Evolutionary conservation across 2,113 vertebrate genomes (phyloP).

Genomic region (Lycocorax pyrrhopterus): DNA sequence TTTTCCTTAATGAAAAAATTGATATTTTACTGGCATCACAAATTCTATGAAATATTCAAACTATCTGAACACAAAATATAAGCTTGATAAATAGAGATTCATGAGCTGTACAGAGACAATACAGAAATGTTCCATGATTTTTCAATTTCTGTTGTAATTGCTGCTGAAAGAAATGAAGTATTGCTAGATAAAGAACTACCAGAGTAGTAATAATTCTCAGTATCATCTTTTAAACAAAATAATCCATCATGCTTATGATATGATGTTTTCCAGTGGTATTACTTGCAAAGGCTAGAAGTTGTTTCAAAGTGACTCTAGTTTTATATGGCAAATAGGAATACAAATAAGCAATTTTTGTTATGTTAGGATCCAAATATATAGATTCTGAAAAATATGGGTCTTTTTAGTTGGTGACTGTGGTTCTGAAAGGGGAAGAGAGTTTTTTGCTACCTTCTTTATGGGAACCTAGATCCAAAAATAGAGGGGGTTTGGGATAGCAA

Average conservation of each 20-base stretch:
- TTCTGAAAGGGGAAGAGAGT: background rate
- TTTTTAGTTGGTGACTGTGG: background rate
- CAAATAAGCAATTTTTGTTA: background rate
- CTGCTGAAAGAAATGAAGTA: background rate
- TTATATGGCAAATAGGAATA: background rate
- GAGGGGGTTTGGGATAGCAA: background rate
- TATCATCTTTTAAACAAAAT: constrained; percentile 29
- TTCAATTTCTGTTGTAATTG: constrained; percentile 18
- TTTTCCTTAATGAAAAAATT: background rate
- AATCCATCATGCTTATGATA: constrained; percentile 32
- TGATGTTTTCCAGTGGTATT: background rate
- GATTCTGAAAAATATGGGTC: background rate
- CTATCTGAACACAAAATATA: background rate
- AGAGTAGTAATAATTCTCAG: background rate
- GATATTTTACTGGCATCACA: background rate
- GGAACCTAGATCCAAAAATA: background rate
- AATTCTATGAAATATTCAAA: background rate
- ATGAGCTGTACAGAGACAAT: background rate
- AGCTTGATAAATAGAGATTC: background rate
- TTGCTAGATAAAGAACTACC: background rate
- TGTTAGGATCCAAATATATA: background rate
- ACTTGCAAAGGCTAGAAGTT: background rate
- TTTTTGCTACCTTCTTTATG: background rate
- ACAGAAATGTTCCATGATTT: background rate
- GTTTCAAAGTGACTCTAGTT: background rate